Evolutionary conservation across 1,140 invertebrate genomes (phyloP).

Genomic region (Cryptotermes secundus): DNA sequence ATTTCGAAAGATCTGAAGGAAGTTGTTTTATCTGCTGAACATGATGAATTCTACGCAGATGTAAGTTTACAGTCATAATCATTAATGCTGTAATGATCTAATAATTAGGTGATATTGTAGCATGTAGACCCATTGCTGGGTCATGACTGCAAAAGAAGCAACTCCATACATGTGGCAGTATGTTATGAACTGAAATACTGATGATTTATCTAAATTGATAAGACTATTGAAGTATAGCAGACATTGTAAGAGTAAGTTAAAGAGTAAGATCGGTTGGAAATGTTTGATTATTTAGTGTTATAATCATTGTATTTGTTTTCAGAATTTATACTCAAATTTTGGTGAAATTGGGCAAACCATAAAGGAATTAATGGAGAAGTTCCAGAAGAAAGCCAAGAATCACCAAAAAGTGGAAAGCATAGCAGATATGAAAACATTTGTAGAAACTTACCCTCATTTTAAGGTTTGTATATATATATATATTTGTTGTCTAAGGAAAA

Average conservation of each 20-base stretch:
- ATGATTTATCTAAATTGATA: too few relatives aligned
- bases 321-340: slow-evolving; percentile 96
- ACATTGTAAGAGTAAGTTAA: too few relatives aligned
- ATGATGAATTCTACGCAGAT: slow-evolving; percentile 97
- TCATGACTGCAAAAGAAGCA: too few relatives aligned
- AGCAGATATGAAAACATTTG: slow-evolving; percentile 97
- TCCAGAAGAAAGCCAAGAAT: slow-evolving; percentile 92
- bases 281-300: too few relatives aligned
- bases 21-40: slow-evolving; percentile 90
- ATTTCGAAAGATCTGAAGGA: slow-evolving; percentile 88
- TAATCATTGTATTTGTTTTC: slow-evolving; percentile 29
- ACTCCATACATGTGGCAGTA: too few relatives aligned
- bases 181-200: too few relatives aligned
- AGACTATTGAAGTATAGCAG: too few relatives aligned
- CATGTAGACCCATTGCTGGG: too few relatives aligned
- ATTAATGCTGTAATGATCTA: too few relatives aligned
- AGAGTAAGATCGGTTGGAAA: too few relatives aligned
- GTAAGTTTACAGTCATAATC: slow-evolving; percentile 50
- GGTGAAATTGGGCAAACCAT: slow-evolving; percentile 98
- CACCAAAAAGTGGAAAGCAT: slow-evolving; percentile 98
- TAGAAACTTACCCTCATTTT: slow-evolving; percentile 97
- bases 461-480: slow-evolving; percentile 65
- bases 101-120: too few relatives aligned
- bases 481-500: not conserved
- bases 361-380: slow-evolving; percentile 96